phyloP scores from a whole-genome alignment of 2,113 vertebrate species.

The Apteryx owenii region DNA sequence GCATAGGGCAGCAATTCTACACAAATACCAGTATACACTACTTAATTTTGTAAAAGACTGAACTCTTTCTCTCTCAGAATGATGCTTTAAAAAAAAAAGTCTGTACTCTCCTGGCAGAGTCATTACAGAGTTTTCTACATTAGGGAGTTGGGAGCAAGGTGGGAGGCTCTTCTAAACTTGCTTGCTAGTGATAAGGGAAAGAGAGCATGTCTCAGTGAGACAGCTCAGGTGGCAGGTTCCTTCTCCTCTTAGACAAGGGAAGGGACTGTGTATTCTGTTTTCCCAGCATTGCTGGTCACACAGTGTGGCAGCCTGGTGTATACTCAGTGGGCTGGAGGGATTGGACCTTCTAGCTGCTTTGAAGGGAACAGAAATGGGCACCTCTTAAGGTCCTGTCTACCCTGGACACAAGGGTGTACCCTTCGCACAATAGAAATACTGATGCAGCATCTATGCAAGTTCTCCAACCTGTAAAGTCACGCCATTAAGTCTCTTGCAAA shows the following conservation, averaged over 20 bases:
- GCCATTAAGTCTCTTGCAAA: background rate
- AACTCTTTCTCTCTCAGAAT: background rate
- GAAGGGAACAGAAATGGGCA: background rate
- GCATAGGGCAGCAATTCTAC: background rate
- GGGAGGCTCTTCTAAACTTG: background rate
- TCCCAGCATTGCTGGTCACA: background rate
- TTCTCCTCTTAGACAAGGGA: background rate
- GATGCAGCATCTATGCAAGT: too few species aligned
- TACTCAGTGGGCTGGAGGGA: background rate
- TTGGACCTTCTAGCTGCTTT: background rate
- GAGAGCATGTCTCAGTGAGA: background rate
- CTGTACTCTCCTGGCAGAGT: background rate
- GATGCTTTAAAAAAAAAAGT: background rate
- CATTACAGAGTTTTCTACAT: too few species aligned
- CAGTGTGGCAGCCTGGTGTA: accelerated
- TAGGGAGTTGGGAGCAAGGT: too few species aligned
- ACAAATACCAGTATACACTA: background rate
- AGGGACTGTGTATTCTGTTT: background rate
- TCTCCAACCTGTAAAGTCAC: background rate
- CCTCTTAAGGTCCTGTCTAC: background rate
- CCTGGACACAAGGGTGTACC: background rate
- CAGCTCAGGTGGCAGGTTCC: background rate
- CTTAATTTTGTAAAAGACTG: background rate
- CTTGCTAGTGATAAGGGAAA: background rate
- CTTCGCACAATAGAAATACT: background rate